Evolutionary conservation across 2,888 invertebrate genomes (phyloP), one percentile per base, ranked within the genome.

Genomic region (Drosophila anomalata): DNA sequence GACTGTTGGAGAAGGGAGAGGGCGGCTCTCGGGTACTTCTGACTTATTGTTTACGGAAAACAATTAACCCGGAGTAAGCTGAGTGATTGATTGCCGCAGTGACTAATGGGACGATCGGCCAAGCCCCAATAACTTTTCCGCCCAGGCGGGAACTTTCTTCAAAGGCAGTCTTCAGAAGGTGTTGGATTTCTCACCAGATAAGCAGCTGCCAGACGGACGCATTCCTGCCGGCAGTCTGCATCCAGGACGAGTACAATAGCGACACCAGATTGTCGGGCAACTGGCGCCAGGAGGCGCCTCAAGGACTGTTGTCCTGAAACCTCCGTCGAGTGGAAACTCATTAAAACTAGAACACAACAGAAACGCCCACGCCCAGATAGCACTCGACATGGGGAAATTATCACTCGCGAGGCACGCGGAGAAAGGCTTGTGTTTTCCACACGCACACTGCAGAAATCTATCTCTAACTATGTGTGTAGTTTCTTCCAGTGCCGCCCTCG

Each of bases 251-350:
- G 22, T 26, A 61, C 39, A 41, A 44, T 17, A 33, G 20, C 44
- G 41, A 20, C 39, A 61, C 33, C 53, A 56, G 54, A 61, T 58
- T 57, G 65, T 41, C 62, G 66, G 39, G 66, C 76, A 77, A 86
- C 76, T 68, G 85, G 85, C 83, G 85, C 86, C 85, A 79, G 74
- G 68, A 79, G 87, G 81, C 85, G 81, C 70, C 60, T 62, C 73
- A 79, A 81, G 81, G 79, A 87, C 76, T 73, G 31, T 63, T 47
- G 54, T 68, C 68, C 52, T 72, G 52, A 11, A 59, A 39, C 59
- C 57, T 56, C 36, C 44, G 61, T 53, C 59, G 66, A 80, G 87
- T 80, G 85, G 80, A 87, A 85, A 85, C 72, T 80, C 85, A 82
- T 87, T 85, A 77, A 85, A 85, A 87, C 73, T 83, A 77, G 76